Conservation (phyloP, 2,797 vertebrate genomes). For the Tamandua tetradactyla region DNA sequence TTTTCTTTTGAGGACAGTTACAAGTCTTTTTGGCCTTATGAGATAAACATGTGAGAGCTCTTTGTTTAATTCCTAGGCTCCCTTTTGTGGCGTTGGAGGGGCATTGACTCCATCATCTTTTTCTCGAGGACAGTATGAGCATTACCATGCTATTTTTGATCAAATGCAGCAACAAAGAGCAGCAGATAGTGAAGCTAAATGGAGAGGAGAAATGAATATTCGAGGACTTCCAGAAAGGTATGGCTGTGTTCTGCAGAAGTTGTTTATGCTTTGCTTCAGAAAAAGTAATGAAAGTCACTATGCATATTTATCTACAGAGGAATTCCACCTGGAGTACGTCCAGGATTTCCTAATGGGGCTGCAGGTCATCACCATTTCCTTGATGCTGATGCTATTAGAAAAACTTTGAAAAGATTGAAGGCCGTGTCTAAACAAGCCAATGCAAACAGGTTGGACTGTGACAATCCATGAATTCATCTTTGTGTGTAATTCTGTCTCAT, state of each 20-base stretch:
- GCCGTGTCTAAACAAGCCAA: slow-evolving; percentile 86
- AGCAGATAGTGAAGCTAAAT: slow-evolving; percentile 82
- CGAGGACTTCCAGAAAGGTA: slow-evolving; percentile 84
- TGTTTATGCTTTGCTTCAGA: slow-evolving; percentile 63
- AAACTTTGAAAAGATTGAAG: slow-evolving; percentile 92
- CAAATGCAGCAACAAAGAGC: slow-evolving; percentile 88
- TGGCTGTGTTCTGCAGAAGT: slow-evolving; percentile 50
- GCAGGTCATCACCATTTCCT: slow-evolving; percentile 81
- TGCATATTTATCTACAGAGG: slow-evolving; percentile 83
- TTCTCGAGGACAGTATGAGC: slow-evolving; percentile 88
- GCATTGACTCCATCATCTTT: slow-evolving; percentile 78
- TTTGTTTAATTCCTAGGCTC: slow-evolving; percentile 82
- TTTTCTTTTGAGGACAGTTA: not conserved
- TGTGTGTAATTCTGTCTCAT: slow-evolving; percentile 75
- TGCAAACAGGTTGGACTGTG: slow-evolving; percentile 83
- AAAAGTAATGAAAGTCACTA: slow-evolving; percentile 79
- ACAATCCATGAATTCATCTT: slow-evolving; percentile 74
- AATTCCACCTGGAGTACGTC: slow-evolving; percentile 84
- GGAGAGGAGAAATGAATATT: slow-evolving; percentile 71
- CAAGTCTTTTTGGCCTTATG: not conserved
- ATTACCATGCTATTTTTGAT: slow-evolving; percentile 90
- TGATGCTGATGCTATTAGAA: slow-evolving; percentile 87
- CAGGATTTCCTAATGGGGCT: slow-evolving; percentile 86
- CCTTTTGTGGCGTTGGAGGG: slow-evolving; percentile 90
- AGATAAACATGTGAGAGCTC: slow-evolving; percentile 67